Evolutionary conservation across 1,140 invertebrate species (phyloP).

Genomic region (Stegodyphus dumicola): DNA sequence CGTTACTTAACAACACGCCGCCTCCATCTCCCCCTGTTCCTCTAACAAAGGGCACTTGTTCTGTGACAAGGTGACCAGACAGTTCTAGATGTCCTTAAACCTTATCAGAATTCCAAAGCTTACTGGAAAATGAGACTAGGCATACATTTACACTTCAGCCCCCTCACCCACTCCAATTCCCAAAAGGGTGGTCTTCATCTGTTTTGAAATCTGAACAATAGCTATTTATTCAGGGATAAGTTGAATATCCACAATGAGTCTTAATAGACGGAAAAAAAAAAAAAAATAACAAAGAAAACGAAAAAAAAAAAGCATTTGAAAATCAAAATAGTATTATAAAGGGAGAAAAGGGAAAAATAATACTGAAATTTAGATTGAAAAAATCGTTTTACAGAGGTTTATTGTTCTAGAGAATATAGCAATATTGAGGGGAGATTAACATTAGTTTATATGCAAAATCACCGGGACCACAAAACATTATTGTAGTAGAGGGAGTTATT

Average conservation of each 20-base stretch:
- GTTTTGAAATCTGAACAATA: slow-evolving; percentile 3
- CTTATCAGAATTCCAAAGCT: slow-evolving; percentile 1
- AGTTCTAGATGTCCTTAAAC: neutral
- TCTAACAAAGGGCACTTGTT: slow-evolving; percentile 2
- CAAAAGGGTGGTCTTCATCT: neutral
- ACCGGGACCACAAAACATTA: no score
- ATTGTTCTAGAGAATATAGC: no score
- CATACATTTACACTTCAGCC: no score
- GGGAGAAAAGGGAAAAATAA: no score
- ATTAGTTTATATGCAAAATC: no score
- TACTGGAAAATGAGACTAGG: neutral
- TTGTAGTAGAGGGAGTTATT: no score
- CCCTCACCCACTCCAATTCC: slow-evolving; percentile 1
- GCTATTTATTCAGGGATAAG: slow-evolving; percentile 1
- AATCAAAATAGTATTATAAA: no score
- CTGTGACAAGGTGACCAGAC: slow-evolving; percentile 1
- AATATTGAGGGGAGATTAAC: no score
- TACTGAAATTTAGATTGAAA: no score
- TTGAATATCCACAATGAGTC: slow-evolving; percentile 1
- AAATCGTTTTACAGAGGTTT: no score
- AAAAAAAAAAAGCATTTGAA: no score
- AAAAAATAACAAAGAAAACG: no score
- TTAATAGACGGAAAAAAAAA: slow-evolving; percentile 3
- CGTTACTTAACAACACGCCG: neutral
- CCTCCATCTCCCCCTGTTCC: neutral